Base-by-base conservation (phyloP, 1,140 invertebrate genomes). In the Oppia nitens region DNA sequence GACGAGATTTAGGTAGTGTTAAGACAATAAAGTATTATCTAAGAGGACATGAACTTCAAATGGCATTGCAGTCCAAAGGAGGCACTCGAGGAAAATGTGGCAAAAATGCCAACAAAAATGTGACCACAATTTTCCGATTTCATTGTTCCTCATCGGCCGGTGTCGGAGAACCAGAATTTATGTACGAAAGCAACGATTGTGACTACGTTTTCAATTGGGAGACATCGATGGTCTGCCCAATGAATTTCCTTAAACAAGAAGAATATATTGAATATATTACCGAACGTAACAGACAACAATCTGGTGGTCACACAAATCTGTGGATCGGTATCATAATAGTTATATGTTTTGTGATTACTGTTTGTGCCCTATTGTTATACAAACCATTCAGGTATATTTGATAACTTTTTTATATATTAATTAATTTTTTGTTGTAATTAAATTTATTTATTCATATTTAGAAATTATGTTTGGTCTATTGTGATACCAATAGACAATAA, bases 131-230 rank as follows among this genome's bases (percentile, higher is more conserved):
- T 3, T 62, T 65, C 17, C 53, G 52, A 21, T 54, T 65, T 29
- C 53, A 57, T 20, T 65, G 64, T 60, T 9, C 25, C 9, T 25
- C 48, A 27, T 29, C 48, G 3, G 56, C 45, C 53, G 64, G 59
- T 17, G 25, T 47, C 45, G 63, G 66, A 51, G 25, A 45, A 20
- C 69, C 69, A 40, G 25, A 58, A 24, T 65, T 71, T 50, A 60
- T 65, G 17, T 61, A 66, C 62, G 65, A 69, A 48, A 61, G 64
- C 47, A 60, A 64, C 26, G 60, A 66, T 56, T 72, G 70, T 65
- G 62, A 67, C 60, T 72, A 71, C 59, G 40, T 69, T 0, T 72
- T 72, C 63, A 56, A 63, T 21, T 72, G 71, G 71, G 64, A 67
- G 21, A 71, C 70, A 9, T 51, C 61, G 48, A 50, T 64, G 4